Percentiles rank a stretch among this genome's conserved stretches.
Evolutionary conservation across 2,113 vertebrate species (phyloP).

Genomic region (Promerops cafer): DNA sequence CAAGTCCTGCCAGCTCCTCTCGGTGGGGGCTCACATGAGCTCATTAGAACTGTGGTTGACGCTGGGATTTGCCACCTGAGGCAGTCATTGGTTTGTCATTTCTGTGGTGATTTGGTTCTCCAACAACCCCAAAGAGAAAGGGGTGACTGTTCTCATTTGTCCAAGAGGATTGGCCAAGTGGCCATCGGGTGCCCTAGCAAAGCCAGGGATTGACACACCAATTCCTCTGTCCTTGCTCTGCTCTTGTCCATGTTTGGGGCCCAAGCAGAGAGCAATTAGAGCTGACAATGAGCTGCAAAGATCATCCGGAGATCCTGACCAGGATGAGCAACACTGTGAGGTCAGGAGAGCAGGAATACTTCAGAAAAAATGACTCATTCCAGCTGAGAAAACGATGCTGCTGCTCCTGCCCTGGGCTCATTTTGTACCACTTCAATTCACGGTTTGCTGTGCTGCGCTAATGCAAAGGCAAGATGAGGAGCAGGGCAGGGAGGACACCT

Average conservation of each 20-base stretch:
- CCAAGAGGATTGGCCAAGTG: background rate
- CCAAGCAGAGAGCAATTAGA: background rate
- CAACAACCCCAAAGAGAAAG: background rate
- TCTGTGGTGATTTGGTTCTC: background rate
- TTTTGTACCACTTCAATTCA: background rate
- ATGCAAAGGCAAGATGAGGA: background rate
- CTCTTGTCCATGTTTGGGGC: background rate
- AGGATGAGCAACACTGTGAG: background rate
- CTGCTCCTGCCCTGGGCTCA: background rate
- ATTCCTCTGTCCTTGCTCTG: background rate
- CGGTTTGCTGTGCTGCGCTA: background rate
- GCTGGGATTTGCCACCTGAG: background rate
- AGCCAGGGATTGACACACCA: background rate
- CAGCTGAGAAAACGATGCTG: background rate
- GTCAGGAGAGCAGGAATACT: background rate
- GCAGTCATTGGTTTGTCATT: background rate
- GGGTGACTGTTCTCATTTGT: background rate
- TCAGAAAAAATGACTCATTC: background rate
- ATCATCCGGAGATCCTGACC: background rate
- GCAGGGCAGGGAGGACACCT: background rate
- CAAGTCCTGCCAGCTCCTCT: background rate
- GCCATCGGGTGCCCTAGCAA: background rate
- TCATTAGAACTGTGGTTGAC: background rate
- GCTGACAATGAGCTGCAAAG: background rate
- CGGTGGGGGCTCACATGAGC: rapidly evolving